Evolutionary conservation across 2,113 vertebrate genomes (phyloP).

Genomic region (Chinchilla lanigera): DNA sequence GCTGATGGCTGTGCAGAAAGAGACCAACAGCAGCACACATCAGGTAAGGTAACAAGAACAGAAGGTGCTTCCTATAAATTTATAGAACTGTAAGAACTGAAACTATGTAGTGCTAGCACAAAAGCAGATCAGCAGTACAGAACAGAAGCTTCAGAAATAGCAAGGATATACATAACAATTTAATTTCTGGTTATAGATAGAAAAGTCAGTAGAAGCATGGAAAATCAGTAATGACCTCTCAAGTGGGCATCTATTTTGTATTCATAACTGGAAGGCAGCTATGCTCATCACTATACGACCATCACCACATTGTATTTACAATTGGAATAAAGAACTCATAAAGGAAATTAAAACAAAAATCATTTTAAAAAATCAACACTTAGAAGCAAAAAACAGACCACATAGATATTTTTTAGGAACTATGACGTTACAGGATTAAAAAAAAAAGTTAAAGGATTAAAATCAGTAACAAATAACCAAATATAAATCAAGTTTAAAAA

Average conservation of each 20-base stretch:
- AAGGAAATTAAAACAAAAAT: background rate
- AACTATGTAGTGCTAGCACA: background rate
- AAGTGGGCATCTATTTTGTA: background rate
- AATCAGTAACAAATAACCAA: background rate
- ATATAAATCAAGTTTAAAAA: background rate
- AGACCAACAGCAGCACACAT: background rate
- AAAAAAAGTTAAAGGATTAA: background rate
- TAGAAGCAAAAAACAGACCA: background rate
- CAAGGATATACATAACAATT: background rate
- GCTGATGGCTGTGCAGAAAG: background rate
- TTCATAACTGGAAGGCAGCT: constrained; percentile 85
- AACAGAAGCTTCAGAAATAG: background rate
- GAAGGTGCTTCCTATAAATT: background rate
- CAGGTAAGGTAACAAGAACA: background rate
- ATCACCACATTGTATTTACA: constrained; percentile 55
- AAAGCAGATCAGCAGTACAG: background rate
- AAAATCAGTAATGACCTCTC: background rate
- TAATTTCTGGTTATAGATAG: background rate
- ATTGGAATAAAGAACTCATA: background rate
- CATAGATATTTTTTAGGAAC: constrained; percentile 14
- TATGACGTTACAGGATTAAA: background rate
- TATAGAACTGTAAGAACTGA: background rate
- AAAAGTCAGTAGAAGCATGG: background rate
- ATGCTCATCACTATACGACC: constrained; percentile 89
- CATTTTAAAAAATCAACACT: background rate